Evolutionary conservation across 2,797 vertebrate genomes (phyloP).

Genomic region (Novumbra hubbsi): DNA sequence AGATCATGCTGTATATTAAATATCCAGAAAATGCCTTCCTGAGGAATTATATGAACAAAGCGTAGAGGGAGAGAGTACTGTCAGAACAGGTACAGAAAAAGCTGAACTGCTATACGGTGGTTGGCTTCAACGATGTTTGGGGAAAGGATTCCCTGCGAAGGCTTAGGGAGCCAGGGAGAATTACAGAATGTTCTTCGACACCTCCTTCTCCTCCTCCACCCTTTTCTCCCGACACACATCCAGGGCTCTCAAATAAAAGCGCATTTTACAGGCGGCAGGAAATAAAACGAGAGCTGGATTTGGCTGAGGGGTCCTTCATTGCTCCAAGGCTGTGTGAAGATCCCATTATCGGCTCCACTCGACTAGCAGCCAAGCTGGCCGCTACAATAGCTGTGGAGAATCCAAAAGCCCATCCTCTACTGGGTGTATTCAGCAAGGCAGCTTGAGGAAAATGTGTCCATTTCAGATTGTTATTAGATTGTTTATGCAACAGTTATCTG

Average conservation of each 20-base stretch:
- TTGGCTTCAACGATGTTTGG: not conserved
- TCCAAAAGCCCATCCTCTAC: slow-evolving; percentile 43
- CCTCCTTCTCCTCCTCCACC: not conserved
- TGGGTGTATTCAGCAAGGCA: slow-evolving; percentile 41
- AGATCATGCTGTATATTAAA: slow-evolving; percentile 31
- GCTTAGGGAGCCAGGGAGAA: not conserved
- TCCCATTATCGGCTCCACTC: slow-evolving; percentile 19
- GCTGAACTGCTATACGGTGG: not conserved
- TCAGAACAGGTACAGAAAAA: not conserved
- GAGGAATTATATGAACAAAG: slow-evolving; percentile 33
- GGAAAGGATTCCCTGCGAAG: not conserved
- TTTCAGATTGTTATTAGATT: slow-evolving; percentile 61
- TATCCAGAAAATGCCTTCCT: slow-evolving; percentile 60
- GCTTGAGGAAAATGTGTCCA: slow-evolving; percentile 48
- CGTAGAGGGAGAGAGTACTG: slow-evolving; percentile 38
- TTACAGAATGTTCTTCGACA: not conserved
- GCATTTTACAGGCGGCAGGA: not conserved
- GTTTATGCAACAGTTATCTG: slow-evolving; percentile 51
- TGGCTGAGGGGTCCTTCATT: slow-evolving; percentile 3
- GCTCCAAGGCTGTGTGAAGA: slow-evolving; percentile 20
- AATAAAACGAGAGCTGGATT: slow-evolving; percentile 3
- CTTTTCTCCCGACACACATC: not conserved
- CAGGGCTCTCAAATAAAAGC: slow-evolving; percentile 4
- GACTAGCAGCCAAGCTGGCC: slow-evolving; percentile 43
- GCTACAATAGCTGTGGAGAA: slow-evolving; percentile 41